Evolutionary conservation across 2,113 vertebrate genomes (phyloP).

Genomic region (Corythornis cristatus): DNA sequence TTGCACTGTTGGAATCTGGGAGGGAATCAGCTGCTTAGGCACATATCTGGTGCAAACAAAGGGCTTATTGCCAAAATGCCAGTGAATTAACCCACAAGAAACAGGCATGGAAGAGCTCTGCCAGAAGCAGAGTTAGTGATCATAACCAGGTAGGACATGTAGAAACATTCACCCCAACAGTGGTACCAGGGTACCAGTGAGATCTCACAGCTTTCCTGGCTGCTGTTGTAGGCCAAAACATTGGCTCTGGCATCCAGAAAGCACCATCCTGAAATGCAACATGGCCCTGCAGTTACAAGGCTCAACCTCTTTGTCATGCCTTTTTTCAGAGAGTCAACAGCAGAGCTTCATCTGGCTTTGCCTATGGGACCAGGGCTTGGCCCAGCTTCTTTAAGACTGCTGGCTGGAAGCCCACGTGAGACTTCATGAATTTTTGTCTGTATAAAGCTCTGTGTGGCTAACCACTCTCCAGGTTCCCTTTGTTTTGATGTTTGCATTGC

Average conservation of each 20-base stretch:
- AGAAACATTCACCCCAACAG: not conserved
- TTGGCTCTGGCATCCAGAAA: fast-evolving
- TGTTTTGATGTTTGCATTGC: not conserved
- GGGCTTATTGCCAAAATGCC: not conserved
- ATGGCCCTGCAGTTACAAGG: not conserved
- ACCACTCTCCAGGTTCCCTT: not conserved
- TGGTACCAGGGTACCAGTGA: not conserved
- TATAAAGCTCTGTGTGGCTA: not conserved
- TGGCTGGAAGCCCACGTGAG: not conserved
- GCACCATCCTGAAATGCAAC: not conserved
- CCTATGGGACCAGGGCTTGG: not conserved
- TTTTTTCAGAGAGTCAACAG: not conserved
- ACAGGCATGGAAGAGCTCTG: not conserved
- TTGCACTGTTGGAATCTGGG: not conserved
- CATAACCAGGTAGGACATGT: fast-evolving
- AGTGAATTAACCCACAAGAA: not conserved
- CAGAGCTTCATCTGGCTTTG: not conserved
- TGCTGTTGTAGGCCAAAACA: not conserved
- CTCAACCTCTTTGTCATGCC: not conserved
- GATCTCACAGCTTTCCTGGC: not conserved
- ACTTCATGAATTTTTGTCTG: not conserved
- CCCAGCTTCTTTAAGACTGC: not conserved
- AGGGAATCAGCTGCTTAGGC: not conserved
- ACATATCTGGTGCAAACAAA: not conserved
- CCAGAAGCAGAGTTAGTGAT: not conserved